Percentiles rank a stretch among this genome's conserved stretches.
phyloP scores from a whole-genome alignment of 1,140 invertebrate species.

The Antheraea mylitta region DNA sequence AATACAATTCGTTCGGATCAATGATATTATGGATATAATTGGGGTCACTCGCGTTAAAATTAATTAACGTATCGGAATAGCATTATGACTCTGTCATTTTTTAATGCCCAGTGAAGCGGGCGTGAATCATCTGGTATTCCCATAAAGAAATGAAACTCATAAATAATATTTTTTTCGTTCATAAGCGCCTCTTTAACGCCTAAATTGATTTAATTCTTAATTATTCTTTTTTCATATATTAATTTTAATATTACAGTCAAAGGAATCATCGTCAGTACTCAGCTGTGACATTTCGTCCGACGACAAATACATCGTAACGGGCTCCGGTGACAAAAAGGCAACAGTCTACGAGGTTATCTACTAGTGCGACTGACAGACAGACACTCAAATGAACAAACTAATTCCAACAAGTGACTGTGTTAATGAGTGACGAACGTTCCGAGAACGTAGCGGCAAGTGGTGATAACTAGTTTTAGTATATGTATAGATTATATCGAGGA shows the following conservation, averaged over 20 bases:
- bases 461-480: slow-evolving; percentile 74
- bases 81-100: too few species aligned
- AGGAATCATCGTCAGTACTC: slow-evolving; percentile 98
- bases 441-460: slow-evolving; percentile 55
- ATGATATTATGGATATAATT: too few species aligned
- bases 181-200: too few species aligned
- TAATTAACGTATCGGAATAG: too few species aligned
- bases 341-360: slow-evolving; percentile 99
- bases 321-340: slow-evolving; percentile 99
- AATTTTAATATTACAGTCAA: slow-evolving; percentile 86
- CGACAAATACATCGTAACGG: slow-evolving; percentile 99
- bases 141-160: too few species aligned
- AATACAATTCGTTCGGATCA: too few species aligned
- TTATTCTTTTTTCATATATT: too few species aligned
- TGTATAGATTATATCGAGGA: slow-evolving; percentile 66
- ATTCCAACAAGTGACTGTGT: slow-evolving; percentile 56
- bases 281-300: slow-evolving; percentile 99
- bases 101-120: too few species aligned
- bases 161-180: too few species aligned
- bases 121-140: too few species aligned
- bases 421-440: slow-evolving; percentile 54
- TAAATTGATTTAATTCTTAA: too few species aligned
- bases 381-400: slow-evolving; percentile 49
- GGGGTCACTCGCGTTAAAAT: too few species aligned
- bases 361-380: slow-evolving; percentile 56